These are phyloP conservation scores for Lasius platythorax DNA, from an alignment of 2,888 invertebrate species.

Conservation along the genomic window DNA sequence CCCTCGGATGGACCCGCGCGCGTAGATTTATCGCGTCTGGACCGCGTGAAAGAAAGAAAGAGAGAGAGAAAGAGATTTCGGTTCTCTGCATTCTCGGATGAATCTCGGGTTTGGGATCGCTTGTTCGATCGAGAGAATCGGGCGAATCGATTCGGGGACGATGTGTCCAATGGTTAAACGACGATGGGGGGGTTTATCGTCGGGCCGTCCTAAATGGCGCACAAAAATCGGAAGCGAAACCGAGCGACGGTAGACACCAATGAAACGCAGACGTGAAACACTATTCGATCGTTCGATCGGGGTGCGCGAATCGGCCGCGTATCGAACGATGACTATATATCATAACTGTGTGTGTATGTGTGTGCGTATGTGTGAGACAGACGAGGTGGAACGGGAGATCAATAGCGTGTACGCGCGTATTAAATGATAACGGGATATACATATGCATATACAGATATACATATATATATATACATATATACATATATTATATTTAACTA, in stretches of 20 bases:
- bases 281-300: slow-evolving; percentile 30
- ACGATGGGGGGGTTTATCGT: neutral
- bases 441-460: slow-evolving; percentile 70
- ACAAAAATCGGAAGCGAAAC: slow-evolving; percentile 1
- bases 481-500: slow-evolving; percentile 83
- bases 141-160: neutral
- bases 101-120: slow-evolving; percentile 24
- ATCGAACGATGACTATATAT: slow-evolving; percentile 56
- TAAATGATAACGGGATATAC: slow-evolving; percentile 65
- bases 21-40: slow-evolving; percentile 7
- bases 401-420: slow-evolving; percentile 59
- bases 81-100: neutral
- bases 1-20: neutral
- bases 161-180: neutral
- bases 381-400: slow-evolving; percentile 31
- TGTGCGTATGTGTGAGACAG: neutral
- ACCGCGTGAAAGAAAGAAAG: neutral
- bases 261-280: slow-evolving; percentile 18
- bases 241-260: slow-evolving; percentile 16
- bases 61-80: slow-evolving; percentile 1
- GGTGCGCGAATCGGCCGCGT: slow-evolving; percentile 48
- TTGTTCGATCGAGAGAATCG: slow-evolving; percentile 21
- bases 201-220: slow-evolving; percentile 7
- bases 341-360: neutral
- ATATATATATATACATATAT: slow-evolving; percentile 69